A percentile compares a stretch with the other conserved stretches of the same genome.
Conservation (phyloP, 2,113 vertebrate genomes). For the Pachycephala philippinensis region DNA sequence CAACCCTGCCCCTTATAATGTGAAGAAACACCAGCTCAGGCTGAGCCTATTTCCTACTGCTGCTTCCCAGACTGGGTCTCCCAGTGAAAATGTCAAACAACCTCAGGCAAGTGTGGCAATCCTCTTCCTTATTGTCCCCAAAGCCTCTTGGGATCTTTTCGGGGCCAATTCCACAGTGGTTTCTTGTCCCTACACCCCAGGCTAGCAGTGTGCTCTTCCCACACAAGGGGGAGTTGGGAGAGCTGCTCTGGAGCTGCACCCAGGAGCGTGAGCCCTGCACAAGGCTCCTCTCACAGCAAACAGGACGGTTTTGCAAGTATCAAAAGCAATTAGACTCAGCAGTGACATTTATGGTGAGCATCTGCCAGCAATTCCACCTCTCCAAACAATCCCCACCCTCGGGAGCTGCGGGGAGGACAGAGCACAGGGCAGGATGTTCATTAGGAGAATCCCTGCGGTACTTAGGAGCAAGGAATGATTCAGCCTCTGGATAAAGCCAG, state of each 20-base stretch:
- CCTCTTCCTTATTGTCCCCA: neutral
- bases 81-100: neutral
- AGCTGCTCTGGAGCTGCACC: neutral
- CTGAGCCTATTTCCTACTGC: neutral
- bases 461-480: neutral
- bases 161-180: neutral
- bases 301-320: neutral
- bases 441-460: neutral
- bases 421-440: neutral
- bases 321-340: neutral
- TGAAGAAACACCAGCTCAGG: neutral
- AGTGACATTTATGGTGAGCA: neutral
- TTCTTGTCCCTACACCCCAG: neutral
- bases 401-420: neutral
- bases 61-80: neutral
- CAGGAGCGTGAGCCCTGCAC: accelerated
- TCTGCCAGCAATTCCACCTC: neutral
- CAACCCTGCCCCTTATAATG: neutral
- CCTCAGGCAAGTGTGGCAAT: accelerated
- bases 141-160: neutral
- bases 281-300: neutral
- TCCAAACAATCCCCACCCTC: neutral
- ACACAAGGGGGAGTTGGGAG: neutral
- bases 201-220: neutral
- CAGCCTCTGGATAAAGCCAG: neutral